Evolutionary conservation across 2,113 vertebrate species (phyloP).

Genomic region (Lepus americanus): DNA sequence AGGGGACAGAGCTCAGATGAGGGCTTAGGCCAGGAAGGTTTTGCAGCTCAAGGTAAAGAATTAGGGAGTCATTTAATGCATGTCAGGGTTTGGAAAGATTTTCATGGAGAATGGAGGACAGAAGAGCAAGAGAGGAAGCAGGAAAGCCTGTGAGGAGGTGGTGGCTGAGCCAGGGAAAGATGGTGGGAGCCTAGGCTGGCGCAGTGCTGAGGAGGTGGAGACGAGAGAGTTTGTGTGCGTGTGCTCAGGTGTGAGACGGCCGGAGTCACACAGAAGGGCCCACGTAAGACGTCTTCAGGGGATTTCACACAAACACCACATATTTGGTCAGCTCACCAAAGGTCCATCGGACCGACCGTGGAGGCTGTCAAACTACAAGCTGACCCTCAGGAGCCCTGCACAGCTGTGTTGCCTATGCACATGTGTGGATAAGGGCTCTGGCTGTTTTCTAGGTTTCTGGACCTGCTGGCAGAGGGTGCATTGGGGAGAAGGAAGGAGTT

Average conservation of each 20-base stretch:
- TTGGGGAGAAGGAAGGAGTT: background rate
- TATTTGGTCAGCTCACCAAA: background rate
- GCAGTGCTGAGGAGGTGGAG: background rate
- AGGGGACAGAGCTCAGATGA: background rate
- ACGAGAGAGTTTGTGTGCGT: background rate
- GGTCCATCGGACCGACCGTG: no score
- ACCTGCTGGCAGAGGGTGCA: accelerated
- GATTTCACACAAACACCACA: background rate
- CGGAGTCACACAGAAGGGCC: background rate
- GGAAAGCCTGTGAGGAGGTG: background rate
- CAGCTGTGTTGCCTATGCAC: background rate
- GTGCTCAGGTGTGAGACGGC: background rate
- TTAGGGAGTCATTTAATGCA: no score
- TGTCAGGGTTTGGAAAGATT: background rate
- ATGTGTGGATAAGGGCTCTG: no score
- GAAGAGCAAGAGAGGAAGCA: background rate
- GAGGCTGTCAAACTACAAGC: background rate
- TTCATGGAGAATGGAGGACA: background rate
- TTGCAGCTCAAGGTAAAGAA: background rate
- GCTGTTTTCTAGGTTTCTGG: background rate
- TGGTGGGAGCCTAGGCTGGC: background rate
- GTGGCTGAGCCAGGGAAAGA: no score
- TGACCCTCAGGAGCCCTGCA: background rate
- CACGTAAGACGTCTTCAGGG: background rate
- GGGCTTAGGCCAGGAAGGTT: background rate